Conservation (phyloP, 2,113 vertebrate genomes). For the Trachemys scripta region DNA sequence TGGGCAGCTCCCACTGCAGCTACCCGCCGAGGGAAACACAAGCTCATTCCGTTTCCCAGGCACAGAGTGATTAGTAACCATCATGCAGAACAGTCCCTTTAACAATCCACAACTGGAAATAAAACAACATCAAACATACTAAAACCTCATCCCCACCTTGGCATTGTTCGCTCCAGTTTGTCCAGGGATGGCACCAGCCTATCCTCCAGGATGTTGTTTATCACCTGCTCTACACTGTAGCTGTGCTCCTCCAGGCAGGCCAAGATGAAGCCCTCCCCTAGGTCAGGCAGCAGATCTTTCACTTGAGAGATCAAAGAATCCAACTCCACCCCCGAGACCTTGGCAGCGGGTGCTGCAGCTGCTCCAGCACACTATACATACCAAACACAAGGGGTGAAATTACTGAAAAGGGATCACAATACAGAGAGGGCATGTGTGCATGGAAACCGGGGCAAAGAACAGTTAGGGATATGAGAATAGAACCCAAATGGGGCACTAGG, state of each 20-base stretch:
- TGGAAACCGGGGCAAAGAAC: background rate
- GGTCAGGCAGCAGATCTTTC: slow-evolving; percentile 91
- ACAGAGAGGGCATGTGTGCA: rapidly evolving
- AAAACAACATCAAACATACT: background rate
- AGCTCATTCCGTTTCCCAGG: background rate
- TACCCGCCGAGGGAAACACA: rapidly evolving
- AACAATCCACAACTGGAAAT: background rate
- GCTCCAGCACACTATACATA: slow-evolving; percentile 62
- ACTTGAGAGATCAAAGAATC: slow-evolving; percentile 94
- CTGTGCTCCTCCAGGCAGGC: slow-evolving; percentile 91
- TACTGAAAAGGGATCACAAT: background rate
- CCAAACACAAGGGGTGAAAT: background rate
- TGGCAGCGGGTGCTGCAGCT: background rate
- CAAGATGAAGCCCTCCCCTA: slow-evolving; percentile 95
- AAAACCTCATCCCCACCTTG: slow-evolving; percentile 80
- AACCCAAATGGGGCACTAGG: background rate
- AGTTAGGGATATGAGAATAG: background rate
- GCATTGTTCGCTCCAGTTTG: slow-evolving; percentile 86
- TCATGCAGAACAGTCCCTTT: background rate
- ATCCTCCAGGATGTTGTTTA: slow-evolving; percentile 96
- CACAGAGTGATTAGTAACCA: background rate
- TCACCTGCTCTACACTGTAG: slow-evolving; percentile 88
- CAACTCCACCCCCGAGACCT: slow-evolving; percentile 84
- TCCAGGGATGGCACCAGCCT: slow-evolving; percentile 83
- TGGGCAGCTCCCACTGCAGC: background rate